phyloP scores from a whole-genome alignment of 2,113 vertebrate genomes.

The Forbesichthys agassizii region DNA sequence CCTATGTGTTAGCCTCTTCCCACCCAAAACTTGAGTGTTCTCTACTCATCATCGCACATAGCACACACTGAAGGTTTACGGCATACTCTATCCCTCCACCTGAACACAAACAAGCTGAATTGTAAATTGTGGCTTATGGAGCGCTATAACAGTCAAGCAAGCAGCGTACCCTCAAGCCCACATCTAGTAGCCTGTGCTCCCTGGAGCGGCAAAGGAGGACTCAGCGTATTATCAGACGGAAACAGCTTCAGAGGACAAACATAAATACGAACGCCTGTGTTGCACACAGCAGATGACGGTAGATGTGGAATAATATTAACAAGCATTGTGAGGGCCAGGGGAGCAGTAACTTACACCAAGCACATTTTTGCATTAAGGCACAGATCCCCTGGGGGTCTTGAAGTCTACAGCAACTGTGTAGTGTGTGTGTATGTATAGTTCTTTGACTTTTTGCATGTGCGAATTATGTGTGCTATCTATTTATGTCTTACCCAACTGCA shows the following conservation, averaged over 20 bases:
- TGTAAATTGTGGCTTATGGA: slow-evolving; percentile 35
- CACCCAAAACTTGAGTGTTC: no score
- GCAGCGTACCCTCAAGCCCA: slow-evolving; percentile 51
- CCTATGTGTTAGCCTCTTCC: no score
- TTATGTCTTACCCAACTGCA: neutral
- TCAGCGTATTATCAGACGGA: slow-evolving; percentile 64
- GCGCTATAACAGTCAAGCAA: no score
- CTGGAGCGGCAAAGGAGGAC: slow-evolving; percentile 51
- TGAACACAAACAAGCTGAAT: slow-evolving; percentile 21
- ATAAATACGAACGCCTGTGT: slow-evolving; percentile 39
- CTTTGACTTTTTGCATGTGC: no score
- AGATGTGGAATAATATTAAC: slow-evolving; percentile 33
- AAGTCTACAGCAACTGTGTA: slow-evolving; percentile 7
- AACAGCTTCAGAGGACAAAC: slow-evolving; percentile 58
- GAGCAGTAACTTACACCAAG: slow-evolving; percentile 33
- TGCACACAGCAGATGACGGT: slow-evolving; percentile 36
- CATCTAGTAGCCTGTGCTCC: slow-evolving; percentile 61
- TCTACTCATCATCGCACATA: no score
- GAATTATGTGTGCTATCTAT: no score
- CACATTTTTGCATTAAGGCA: slow-evolving; percentile 25
- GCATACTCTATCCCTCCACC: slow-evolving; percentile 8
- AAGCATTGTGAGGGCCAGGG: slow-evolving; percentile 33
- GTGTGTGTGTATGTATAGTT: neutral
- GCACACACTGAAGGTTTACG: no score
- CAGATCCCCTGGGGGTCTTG: slow-evolving; percentile 22